phyloP scores from a whole-genome alignment of 1,140 invertebrate genomes.

The Trichonephila inaurata region DNA sequence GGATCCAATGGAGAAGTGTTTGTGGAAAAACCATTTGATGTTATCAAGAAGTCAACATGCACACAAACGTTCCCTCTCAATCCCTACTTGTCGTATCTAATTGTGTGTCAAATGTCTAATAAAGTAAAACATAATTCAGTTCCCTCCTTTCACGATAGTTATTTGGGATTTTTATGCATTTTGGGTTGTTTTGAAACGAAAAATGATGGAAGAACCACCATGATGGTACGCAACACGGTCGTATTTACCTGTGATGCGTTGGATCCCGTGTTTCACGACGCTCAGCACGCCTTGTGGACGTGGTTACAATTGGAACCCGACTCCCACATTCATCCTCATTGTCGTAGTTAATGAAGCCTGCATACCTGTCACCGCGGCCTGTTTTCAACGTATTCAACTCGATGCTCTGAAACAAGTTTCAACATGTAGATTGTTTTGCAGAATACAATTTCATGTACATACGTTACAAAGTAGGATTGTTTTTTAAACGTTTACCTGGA shows the following conservation, averaged over 20 bases:
- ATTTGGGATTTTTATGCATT: conserved; percentile 32
- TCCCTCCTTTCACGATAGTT: conserved; percentile 16
- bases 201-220: conserved; percentile 34
- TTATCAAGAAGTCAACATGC: conserved; percentile 29
- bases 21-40: conserved; percentile 18
- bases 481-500: not conserved
- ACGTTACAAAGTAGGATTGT: not conserved
- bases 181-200: conserved; percentile 49
- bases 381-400: not conserved
- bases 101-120: not conserved
- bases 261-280: conserved; percentile 8
- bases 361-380: not conserved
- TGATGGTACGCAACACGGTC: conserved; percentile 23
- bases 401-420: not conserved
- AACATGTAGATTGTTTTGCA: not conserved
- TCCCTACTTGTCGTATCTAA: conserved; percentile 5
- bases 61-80: conserved; percentile 45
- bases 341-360: conserved; percentile 37
- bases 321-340: no score
- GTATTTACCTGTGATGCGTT: not conserved
- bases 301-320: not conserved
- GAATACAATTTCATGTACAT: not conserved
- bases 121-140: conserved; percentile 29
- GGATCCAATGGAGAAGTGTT: conserved; percentile 42
- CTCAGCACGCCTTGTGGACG: not conserved